Base-by-base conservation (phyloP, 2,113 vertebrate species). In the Nothobranchius furzeri region DNA sequence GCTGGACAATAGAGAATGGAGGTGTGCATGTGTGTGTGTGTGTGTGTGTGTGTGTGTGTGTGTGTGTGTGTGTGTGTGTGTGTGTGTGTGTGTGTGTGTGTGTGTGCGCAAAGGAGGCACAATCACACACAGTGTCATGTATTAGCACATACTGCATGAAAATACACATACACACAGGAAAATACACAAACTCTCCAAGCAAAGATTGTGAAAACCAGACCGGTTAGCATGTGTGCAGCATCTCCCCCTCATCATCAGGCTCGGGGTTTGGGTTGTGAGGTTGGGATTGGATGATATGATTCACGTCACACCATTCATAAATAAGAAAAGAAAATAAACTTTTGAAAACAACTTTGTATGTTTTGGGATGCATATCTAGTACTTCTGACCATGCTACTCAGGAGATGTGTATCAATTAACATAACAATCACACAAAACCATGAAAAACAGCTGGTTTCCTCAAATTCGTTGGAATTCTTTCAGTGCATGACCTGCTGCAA, bases 1-100 rank as follows among this genome's bases (percentile, higher is more conserved):
- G 86, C 81, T 56, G 75, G 78, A 73, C 73, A 78, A 55, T 88
- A 88, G 88, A 82, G 85, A 90, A 76, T 68, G 65, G 54, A 79
- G 71, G 68, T 73, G 78, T 70, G 75, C 61, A 71, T 20, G 30
- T 30, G 30, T 30, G 30, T 30, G 30, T 30, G 30, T 30, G 30
- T 30, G 30, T 72, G 75, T 64, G 73, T 20, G 20, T 20, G 20
- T 20, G 20, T 20, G 20, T 20, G 20, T 20, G 20, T 20, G 20
- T 20, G 20, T 20, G 20, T 20, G 20, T 20, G 20, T 20, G 20
- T 20, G 20, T 20, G 30, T 30, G 30, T 72, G 75, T 64, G 73
- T 20, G 20, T 20, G 20, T 20, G 20, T 20, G 20, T 20, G 20
- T 20, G 20, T 20, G 20, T 20, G 20, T 20, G 20, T 20, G 20